Conservation (phyloP, 1,140 invertebrate species). For the Zaprionus inermis region DNA sequence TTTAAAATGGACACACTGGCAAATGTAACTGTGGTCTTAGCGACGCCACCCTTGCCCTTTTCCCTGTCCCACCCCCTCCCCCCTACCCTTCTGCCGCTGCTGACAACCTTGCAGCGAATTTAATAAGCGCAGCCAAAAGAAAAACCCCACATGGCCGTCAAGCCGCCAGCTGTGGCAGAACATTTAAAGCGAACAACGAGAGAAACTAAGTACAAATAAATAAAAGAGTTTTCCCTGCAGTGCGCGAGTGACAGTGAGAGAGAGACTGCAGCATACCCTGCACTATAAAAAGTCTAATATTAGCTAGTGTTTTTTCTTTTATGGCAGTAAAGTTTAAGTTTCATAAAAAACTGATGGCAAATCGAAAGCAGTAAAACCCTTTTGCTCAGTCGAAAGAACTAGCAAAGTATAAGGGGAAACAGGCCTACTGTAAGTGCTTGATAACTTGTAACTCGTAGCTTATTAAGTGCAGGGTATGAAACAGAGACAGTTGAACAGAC, state of each 20-base stretch:
- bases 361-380: not conserved
- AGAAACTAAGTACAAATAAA: constrained; percentile 15
- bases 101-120: constrained; percentile 48
- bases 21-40: constrained; percentile 29
- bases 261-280: constrained; percentile 8
- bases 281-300: not conserved
- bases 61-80: not conserved
- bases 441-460: not conserved
- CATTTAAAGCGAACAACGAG: constrained; percentile 23
- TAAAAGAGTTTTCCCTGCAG: not conserved
- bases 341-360: not conserved
- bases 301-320: not conserved
- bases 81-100: not conserved
- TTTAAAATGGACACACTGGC: constrained; percentile 33
- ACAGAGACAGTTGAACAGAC: constrained; percentile 18
- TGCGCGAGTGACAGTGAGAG: not conserved
- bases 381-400: not conserved
- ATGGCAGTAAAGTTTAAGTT: not conserved
- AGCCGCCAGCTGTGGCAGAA: constrained; percentile 29
- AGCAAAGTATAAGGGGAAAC: not conserved
- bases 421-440: not conserved
- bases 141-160: constrained; percentile 33
- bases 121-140: constrained; percentile 19
- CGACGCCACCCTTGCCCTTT: not conserved
- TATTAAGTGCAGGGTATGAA: constrained; percentile 18